Evolutionary conservation across 1,140 invertebrate genomes (phyloP).

Genomic region (Brachionus calyciflorus): DNA sequence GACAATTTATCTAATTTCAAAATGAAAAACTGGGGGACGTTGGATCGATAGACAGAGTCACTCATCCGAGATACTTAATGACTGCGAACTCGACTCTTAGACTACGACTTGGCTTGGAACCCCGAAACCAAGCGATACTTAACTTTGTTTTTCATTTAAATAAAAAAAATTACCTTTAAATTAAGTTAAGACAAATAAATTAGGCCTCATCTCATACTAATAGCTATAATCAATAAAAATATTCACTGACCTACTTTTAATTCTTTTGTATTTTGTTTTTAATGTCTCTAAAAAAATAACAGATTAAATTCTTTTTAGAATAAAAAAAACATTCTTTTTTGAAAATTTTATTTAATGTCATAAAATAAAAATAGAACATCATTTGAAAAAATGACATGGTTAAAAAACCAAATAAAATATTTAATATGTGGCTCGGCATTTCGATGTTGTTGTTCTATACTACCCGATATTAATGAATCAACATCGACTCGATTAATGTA

Average conservation of each 20-base stretch:
- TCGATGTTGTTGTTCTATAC: slow-evolving; percentile 56
- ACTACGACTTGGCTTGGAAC: no score
- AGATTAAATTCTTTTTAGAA: not conserved
- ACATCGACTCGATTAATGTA: slow-evolving; percentile 62
- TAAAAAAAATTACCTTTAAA: no score
- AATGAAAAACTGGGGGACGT: no score
- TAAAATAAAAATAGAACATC: slow-evolving; percentile 26
- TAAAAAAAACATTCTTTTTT: not conserved
- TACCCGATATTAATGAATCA: slow-evolving; percentile 60
- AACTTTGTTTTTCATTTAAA: no score
- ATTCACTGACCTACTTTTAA: slow-evolving; percentile 34
- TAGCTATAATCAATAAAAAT: not conserved
- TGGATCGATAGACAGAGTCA: no score
- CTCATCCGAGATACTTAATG: no score
- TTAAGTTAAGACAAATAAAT: no score
- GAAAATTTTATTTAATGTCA: not conserved
- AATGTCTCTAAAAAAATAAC: slow-evolving; percentile 16
- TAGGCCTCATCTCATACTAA: no score
- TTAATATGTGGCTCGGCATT: slow-evolving; percentile 35
- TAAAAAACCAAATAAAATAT: slow-evolving; percentile 35
- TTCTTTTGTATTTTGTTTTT: not conserved
- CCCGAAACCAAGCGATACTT: no score
- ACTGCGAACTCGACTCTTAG: no score
- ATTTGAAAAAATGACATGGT: slow-evolving; percentile 4
- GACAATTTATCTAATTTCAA: no score